phyloP scores from a whole-genome alignment of 2,113 vertebrate genomes.

The Chamaetylas fuelleborni region DNA sequence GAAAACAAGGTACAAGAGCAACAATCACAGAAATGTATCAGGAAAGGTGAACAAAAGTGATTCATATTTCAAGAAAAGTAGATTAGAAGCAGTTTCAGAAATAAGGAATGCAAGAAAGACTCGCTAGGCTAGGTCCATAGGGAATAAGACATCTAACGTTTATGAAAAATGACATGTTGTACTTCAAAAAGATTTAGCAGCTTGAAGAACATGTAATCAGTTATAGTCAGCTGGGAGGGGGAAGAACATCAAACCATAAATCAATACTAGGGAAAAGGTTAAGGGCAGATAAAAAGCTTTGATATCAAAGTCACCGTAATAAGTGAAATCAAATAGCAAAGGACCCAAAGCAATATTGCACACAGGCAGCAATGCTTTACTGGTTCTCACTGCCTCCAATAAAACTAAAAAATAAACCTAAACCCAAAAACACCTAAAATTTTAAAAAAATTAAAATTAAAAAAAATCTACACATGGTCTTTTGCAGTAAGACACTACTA shows the following conservation, averaged over 20 bases:
- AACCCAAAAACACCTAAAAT: too few species aligned
- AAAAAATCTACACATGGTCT: not conserved
- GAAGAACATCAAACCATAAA: not conserved
- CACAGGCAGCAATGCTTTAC: not conserved
- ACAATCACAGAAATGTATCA: not conserved
- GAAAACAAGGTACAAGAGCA: not conserved
- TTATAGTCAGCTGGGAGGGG: not conserved
- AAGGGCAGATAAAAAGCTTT: not conserved
- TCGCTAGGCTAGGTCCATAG: not conserved
- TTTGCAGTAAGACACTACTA: not conserved
- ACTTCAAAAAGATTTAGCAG: not conserved
- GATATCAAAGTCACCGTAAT: not conserved
- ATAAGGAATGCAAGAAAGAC: not conserved
- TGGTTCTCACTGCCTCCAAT: not conserved
- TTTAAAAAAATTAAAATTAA: fast-evolving
- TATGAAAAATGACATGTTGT: not conserved
- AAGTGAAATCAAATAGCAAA: not conserved
- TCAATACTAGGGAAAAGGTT: not conserved
- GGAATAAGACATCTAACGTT: not conserved
- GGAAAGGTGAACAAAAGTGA: not conserved
- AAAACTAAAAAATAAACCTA: not conserved
- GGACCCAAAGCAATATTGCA: not conserved
- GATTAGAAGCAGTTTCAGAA: not conserved
- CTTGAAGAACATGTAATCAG: not conserved
- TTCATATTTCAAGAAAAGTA: not conserved